Conservation (phyloP, 2,113 vertebrate species). For the Cichladusa arquata region DNA sequence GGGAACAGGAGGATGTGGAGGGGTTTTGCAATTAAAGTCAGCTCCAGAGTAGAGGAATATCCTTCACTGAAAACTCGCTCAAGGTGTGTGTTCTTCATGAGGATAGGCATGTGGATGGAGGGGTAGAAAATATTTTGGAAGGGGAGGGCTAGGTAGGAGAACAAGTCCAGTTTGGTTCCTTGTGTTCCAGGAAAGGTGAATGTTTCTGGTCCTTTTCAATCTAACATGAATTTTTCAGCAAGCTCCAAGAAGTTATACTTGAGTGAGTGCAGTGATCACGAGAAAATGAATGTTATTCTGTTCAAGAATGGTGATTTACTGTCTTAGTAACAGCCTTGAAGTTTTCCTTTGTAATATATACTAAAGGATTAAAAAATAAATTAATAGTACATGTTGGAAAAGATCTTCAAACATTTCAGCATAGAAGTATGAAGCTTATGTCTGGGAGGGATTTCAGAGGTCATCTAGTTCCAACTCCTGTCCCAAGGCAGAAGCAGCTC, state of each 20-base stretch:
- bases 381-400: neutral
- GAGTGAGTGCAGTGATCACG: neutral
- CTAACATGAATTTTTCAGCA: neutral
- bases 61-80: neutral
- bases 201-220: neutral
- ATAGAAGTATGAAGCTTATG: neutral
- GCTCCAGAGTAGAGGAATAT: neutral
- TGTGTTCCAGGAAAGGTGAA: neutral
- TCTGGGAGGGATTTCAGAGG: neutral
- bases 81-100: rapidly evolving
- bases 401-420: neutral
- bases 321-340: neutral
- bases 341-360: neutral
- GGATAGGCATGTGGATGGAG: neutral
- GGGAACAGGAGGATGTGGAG: neutral
- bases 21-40: neutral
- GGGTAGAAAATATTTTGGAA: neutral
- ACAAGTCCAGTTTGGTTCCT: neutral
- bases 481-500: neutral
- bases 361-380: neutral
- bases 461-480: neutral
- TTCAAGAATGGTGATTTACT: neutral
- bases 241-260: neutral
- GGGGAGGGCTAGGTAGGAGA: neutral
- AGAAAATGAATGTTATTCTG: neutral